phyloP scores from a whole-genome alignment of 2,888 invertebrate genomes.

The Melieria omissa region DNA sequence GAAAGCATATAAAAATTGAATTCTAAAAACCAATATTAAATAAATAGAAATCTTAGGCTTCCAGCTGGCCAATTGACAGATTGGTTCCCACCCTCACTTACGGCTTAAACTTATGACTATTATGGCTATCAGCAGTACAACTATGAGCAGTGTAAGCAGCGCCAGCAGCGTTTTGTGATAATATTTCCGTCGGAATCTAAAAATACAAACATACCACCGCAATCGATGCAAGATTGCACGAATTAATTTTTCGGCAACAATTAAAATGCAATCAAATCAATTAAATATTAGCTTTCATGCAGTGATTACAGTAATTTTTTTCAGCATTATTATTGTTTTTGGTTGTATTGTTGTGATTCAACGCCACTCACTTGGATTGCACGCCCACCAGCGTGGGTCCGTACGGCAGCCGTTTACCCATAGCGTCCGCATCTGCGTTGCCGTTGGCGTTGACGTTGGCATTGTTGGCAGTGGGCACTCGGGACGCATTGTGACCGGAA shows the following conservation, averaged over 20 bases:
- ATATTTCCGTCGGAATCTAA: slow-evolving; percentile 74
- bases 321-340: not conserved
- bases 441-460: slow-evolving; percentile 28
- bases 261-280: slow-evolving; percentile 39
- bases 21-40: not conserved
- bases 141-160: slow-evolving; percentile 68
- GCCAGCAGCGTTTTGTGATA: slow-evolving; percentile 70
- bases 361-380: slow-evolving; percentile 63
- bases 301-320: not conserved
- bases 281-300: not conserved
- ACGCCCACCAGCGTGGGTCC: slow-evolving; percentile 60
- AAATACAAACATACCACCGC: slow-evolving; percentile 45
- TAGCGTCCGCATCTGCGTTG: slow-evolving; percentile 45
- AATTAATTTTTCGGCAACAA: slow-evolving; percentile 22
- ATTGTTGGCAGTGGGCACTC: slow-evolving; percentile 45
- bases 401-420: slow-evolving; percentile 44
- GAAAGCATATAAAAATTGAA: not conserved
- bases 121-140: slow-evolving; percentile 70
- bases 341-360: not conserved
- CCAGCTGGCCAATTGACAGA: slow-evolving; percentile 1
- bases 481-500: slow-evolving; percentile 46
- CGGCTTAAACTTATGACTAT: slow-evolving; percentile 70
- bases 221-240: too few relatives aligned
- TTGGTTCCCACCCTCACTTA: slow-evolving; percentile 64
- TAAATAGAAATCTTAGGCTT: not conserved